Evolutionary conservation across 2,113 vertebrate species (phyloP).

Genomic region (Lasiurus borealis): DNA sequence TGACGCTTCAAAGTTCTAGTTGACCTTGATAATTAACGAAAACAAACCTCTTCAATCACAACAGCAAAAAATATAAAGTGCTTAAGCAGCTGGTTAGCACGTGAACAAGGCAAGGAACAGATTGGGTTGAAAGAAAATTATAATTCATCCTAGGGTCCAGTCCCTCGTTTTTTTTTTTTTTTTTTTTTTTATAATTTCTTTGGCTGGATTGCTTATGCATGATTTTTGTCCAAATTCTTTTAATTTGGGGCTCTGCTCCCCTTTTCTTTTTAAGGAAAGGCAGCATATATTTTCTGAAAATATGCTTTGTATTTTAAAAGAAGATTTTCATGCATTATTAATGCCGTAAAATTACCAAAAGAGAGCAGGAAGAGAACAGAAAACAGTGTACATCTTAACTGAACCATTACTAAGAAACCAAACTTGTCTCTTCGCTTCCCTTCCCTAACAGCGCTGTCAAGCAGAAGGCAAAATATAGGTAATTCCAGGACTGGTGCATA

Average conservation of each 20-base stretch:
- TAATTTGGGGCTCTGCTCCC: background rate
- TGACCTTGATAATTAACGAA: conserved; percentile 18
- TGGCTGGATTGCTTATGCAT: background rate
- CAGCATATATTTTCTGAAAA: background rate
- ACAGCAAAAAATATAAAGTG: background rate
- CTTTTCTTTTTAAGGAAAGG: background rate
- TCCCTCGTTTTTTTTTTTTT: background rate
- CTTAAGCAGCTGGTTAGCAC: background rate
- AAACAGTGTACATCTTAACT: background rate
- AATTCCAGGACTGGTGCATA: background rate
- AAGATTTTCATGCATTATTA: background rate
- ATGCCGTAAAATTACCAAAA: background rate
- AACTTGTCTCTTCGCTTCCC: background rate
- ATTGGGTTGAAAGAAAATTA: background rate
- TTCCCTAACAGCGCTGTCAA: background rate
- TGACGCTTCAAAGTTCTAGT: conserved; percentile 14
- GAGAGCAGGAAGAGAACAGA: background rate
- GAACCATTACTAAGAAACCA: background rate
- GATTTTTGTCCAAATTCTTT: background rate
- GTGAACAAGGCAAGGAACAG: conserved; percentile 7
- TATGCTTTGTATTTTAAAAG: background rate
- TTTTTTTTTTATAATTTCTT: background rate
- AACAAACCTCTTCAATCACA: background rate
- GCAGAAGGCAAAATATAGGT: background rate
- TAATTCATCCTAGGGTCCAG: background rate